phyloP scores from a whole-genome alignment of 37 sponge, comb jelly and placozoan genomes.

The Geodia barretti region DNA sequence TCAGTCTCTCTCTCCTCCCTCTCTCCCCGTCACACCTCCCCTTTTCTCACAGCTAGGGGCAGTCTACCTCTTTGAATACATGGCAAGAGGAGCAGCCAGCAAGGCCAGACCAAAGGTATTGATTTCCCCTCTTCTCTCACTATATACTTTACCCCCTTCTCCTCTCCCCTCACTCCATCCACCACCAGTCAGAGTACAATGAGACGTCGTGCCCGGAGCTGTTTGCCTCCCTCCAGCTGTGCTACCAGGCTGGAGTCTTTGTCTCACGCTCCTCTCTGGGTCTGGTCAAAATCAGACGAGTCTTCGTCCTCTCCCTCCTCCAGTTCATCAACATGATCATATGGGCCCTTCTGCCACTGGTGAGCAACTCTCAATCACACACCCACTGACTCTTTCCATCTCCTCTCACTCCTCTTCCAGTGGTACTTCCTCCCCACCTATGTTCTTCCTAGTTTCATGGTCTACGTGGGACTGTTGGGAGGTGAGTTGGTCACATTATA shows the following conservation, averaged over 20 bases:
- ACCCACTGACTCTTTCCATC: background rate
- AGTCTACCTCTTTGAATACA: constrained; percentile 37
- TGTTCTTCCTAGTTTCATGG: constrained; percentile 44
- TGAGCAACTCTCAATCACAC: constrained; percentile 1
- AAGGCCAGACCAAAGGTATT: constrained; percentile 28
- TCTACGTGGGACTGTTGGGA: constrained; percentile 58
- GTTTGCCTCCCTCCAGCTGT: constrained; percentile 51
- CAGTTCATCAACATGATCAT: constrained; percentile 52
- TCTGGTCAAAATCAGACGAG: constrained; percentile 19
- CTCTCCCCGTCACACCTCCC: too few species aligned
- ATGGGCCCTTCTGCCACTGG: constrained; percentile 32
- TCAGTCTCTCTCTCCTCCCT: constrained; percentile 4
- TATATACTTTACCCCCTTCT: background rate
- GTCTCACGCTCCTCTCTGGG: constrained; percentile 39
- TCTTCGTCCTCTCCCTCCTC: constrained; percentile 32
- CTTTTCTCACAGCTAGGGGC: constrained; percentile 2
- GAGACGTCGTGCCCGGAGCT: constrained; percentile 50
- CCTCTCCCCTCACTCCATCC: background rate
- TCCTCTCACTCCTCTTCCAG: constrained; percentile 9
- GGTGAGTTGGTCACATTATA: constrained; percentile 7
- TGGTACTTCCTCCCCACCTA: constrained; percentile 49
- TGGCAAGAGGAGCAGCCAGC: constrained; percentile 16
- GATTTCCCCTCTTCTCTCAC: background rate
- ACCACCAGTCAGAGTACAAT: constrained; percentile 1
- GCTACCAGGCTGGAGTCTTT: constrained; percentile 55